These are phyloP conservation scores for Nipponacmea schrenckii DNA, from an alignment of 2,888 invertebrate species.

Conservation along the genomic window DNA sequence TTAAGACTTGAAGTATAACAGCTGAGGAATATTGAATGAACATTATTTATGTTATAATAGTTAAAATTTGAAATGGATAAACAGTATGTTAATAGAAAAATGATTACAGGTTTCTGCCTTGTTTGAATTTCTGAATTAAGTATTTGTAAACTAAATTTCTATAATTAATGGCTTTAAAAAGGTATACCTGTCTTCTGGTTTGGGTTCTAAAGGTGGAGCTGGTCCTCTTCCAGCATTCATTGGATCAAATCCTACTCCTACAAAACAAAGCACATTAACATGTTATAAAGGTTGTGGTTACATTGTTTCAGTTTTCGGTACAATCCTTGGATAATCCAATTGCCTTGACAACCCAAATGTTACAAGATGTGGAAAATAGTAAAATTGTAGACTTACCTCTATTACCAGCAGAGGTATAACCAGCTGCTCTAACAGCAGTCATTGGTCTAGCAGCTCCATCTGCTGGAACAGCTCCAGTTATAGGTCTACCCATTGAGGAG, in stretches of 20 bases:
- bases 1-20: no score
- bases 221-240: constrained; percentile 75
- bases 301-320: background rate
- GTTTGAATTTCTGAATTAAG: no score
- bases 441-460: constrained; percentile 79
- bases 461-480: constrained; percentile 57
- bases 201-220: constrained; percentile 76
- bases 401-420: constrained; percentile 84
- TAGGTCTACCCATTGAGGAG: constrained; percentile 64
- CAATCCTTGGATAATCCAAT: background rate
- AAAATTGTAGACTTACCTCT: constrained; percentile 55
- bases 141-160: no score
- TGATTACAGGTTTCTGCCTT: no score
- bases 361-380: no score
- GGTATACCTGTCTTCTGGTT: constrained; percentile 85
- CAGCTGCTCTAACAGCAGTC: constrained; percentile 96
- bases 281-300: no score
- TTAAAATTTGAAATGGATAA: no score
- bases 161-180: no score
- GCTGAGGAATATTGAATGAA: no score
- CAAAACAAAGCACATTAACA: constrained; percentile 9
- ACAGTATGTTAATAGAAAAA: no score
- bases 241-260: constrained; percentile 76
- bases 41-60: no score
- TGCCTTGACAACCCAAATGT: no score